A percentile compares a stretch with the other conserved stretches of the same genome.
Evolutionary conservation across 2,113 vertebrate genomes (phyloP).

Genomic region (Corydoras sp.): DNA sequence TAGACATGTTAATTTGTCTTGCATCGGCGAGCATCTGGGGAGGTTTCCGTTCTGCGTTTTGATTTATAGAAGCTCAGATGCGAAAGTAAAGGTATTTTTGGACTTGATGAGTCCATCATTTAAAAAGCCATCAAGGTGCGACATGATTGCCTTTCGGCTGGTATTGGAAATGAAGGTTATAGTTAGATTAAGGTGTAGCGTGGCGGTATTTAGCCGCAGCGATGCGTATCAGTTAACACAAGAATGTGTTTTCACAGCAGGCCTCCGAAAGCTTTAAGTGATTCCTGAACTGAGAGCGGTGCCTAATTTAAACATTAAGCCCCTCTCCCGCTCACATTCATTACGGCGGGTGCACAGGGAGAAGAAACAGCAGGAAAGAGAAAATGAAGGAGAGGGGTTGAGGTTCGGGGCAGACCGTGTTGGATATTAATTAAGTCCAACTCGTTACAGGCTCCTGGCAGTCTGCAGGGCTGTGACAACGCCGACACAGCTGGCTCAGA

Average conservation of each 20-base stretch:
- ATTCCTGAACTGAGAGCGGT: neutral
- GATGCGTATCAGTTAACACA: constrained; percentile 9
- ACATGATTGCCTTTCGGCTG: constrained; percentile 1
- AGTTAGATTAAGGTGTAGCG: neutral
- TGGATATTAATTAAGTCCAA: constrained; percentile 50
- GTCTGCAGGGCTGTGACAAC: constrained; percentile 52
- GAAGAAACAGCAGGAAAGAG: constrained; percentile 28
- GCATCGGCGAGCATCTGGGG: too few species aligned
- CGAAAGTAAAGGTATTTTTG: too few species aligned
- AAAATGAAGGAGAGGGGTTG: constrained; percentile 16
- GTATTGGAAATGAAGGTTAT: neutral
- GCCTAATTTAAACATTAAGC: constrained; percentile 32
- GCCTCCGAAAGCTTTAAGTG: constrained; percentile 17
- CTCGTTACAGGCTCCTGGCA: constrained; percentile 42
- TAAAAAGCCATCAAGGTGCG: neutral
- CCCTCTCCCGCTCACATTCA: constrained; percentile 24
- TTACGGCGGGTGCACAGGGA: constrained; percentile 14
- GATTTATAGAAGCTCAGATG: too few species aligned
- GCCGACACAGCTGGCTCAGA: constrained; percentile 41
- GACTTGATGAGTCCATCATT: neutral
- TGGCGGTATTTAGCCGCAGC: neutral
- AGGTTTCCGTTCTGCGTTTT: too few species aligned
- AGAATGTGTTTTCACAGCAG: constrained; percentile 26
- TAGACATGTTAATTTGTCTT: too few species aligned
- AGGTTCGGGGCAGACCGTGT: constrained; percentile 33